These are phyloP conservation scores for Acheta domesticus DNA, from an alignment of 2,888 invertebrate species.

Conservation along the genomic window DNA sequence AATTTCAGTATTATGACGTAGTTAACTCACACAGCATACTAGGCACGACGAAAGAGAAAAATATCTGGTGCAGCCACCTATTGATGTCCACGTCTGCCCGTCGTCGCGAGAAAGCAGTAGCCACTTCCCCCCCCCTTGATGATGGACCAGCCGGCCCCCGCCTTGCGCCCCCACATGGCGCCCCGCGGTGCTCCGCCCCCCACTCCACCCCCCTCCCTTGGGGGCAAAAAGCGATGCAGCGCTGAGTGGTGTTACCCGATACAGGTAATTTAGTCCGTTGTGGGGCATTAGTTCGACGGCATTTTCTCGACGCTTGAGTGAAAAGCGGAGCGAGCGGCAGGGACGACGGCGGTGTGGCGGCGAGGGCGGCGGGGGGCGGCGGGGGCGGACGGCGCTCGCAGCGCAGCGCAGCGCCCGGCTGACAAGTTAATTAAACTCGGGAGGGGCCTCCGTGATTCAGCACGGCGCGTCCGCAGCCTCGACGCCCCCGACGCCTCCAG, in stretches of 20 bases:
- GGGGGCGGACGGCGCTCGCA: not conserved
- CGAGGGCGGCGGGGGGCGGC: not conserved
- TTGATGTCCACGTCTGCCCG: no score
- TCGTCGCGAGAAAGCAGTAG: no score
- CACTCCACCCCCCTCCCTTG: no score
- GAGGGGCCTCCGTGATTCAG: not conserved
- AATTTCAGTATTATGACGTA: no score
- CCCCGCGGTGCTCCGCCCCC: no score
- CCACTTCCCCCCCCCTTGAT: no score
- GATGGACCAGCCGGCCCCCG: no score
- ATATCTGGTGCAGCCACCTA: no score
- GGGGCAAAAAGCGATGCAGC: not conserved
- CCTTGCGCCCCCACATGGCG: no score
- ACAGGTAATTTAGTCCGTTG: not conserved
- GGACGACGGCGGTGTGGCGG: not conserved
- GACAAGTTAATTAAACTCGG: not conserved
- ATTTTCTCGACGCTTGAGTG: slow-evolving; percentile 10
- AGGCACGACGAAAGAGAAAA: no score
- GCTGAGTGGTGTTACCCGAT: not conserved
- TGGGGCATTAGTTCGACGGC: slow-evolving; percentile 3
- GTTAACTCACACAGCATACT: no score
- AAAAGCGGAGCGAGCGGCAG: not conserved
- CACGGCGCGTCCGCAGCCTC: not conserved
- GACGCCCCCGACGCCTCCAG: not conserved
- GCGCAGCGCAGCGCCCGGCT: not conserved